Base-by-base conservation (phyloP, 2,888 invertebrate species). In the Netelia melanura region DNA sequence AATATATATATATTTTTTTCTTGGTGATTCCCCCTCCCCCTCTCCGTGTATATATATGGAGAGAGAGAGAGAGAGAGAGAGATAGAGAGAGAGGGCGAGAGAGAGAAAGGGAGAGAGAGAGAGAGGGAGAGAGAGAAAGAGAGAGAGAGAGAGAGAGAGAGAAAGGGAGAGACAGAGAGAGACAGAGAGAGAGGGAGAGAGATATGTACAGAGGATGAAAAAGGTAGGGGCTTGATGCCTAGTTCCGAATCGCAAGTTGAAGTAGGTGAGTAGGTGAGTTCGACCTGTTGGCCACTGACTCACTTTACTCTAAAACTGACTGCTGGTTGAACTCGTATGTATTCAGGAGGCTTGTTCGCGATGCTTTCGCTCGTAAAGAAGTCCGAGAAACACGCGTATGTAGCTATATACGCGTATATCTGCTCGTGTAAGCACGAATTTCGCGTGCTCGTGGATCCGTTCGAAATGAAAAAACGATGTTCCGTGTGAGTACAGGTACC, bases 191-290 rank as follows among this genome's bases (percentile, higher is more conserved):
- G 17, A 17, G 17, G 17, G 17, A 17, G 17, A 30, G 3, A 30
- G 5, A 30, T 30, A 30, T 30, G 30, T 3, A 64, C 61, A 58
- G 72, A 56, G 25, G 11, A 21, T 43, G 62, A 48, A 44, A 64
- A 43, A 82, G n/a, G 11, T 64, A 58, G 67, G 70, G 65, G 78
- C 67, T 64, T 30, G 75, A 79, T 65, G 83, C 81, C 83, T 79
- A 72, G 76, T 83, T 84, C 82, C 81, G 72, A 81, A 75, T 72
- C 43, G 48, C 85, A 83, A 82, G 84, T 84, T 84, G 74, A 80
- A 86, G 86, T 84, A 81, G 80, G 81, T 81, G 87, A 87, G 86
- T 86, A 81, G 83, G 87, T 78, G 88, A 88, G 86, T 87, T 87
- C 86, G 81, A 86, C 84, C 87, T 87, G 88, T 85, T 88, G 87